Evolutionary conservation across 2,113 vertebrate species (phyloP).

Genomic region (Dromas ardeola): DNA sequence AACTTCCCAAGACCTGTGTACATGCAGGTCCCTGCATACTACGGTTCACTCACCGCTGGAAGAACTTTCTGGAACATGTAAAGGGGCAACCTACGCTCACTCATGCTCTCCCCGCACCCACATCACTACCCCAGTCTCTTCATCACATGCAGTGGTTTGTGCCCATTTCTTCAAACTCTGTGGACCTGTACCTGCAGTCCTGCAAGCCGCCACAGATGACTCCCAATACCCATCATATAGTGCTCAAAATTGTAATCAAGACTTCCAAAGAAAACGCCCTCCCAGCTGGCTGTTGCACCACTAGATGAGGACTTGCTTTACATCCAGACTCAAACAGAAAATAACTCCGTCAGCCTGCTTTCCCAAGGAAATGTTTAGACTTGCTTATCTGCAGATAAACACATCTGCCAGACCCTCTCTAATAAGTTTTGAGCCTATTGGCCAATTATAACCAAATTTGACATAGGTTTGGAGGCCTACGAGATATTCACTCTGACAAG

Average conservation of each 20-base stretch:
- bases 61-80: background rate
- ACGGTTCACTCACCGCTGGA: background rate
- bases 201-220: background rate
- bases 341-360: background rate
- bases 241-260: background rate
- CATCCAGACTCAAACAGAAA: background rate
- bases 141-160: background rate
- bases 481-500: background rate
- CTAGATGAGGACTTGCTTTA: background rate
- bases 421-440: background rate
- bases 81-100: fast-evolving
- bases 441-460: slow-evolving; percentile 29
- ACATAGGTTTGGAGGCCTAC: background rate
- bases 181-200: background rate
- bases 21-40: background rate
- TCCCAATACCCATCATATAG: background rate
- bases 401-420: background rate
- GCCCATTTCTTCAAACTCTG: background rate
- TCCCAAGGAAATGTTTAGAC: slow-evolving; percentile 49
- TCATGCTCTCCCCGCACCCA: background rate
- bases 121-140: background rate
- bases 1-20: background rate
- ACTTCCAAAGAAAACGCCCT: background rate
- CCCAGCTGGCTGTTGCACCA: background rate
- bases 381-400: slow-evolving; percentile 35